Conservation (phyloP, 2,113 vertebrate genomes). For the Vireo altiloquus region DNA sequence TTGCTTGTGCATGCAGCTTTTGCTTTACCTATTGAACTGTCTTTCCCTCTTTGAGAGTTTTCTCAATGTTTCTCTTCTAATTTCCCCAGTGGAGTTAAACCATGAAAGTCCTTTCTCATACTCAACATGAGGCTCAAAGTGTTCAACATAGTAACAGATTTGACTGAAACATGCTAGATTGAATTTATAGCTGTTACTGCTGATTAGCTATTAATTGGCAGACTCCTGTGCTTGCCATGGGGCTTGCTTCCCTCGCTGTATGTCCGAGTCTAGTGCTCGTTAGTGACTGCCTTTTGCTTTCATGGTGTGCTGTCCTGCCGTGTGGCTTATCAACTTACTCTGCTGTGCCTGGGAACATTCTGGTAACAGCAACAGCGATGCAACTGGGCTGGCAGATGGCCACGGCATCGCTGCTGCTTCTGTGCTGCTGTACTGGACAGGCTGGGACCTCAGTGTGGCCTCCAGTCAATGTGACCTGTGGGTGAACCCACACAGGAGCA, state of each 20-base stretch:
- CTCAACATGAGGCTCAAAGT: neutral
- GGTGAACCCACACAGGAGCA: neutral
- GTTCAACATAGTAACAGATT: neutral
- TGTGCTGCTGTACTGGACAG: neutral
- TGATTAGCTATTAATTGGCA: neutral
- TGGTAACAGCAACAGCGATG: neutral
- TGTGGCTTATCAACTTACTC: neutral
- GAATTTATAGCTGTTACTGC: neutral
- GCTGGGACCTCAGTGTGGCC: neutral
- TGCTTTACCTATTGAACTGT: neutral
- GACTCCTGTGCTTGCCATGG: neutral
- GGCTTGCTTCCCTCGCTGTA: neutral
- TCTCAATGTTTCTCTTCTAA: neutral
- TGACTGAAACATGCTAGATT: neutral
- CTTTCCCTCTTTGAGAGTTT: neutral
- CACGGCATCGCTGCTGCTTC: neutral
- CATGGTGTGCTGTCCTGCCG: fast-evolving
- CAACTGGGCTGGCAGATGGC: neutral
- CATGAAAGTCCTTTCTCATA: neutral
- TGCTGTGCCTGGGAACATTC: neutral
- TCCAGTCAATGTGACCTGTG: fast-evolving
- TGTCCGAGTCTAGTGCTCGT: neutral
- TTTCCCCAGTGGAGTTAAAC: neutral
- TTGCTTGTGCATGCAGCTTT: neutral
- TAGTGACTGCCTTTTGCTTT: neutral